Conservation (phyloP, 2,113 vertebrate genomes). For the Carassius carassius region DNA sequence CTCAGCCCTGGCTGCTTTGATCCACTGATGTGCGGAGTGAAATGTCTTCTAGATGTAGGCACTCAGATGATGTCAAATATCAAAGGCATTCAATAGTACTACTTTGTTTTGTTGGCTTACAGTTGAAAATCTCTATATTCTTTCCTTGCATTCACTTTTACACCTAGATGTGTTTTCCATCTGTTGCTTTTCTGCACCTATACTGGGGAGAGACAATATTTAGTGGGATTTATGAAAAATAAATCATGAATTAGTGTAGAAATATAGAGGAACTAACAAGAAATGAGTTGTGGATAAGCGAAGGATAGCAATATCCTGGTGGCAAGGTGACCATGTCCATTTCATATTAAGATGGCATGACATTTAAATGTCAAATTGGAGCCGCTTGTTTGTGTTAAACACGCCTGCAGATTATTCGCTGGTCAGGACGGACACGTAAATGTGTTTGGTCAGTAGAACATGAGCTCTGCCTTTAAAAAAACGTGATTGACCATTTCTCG, state of each 20-base stretch:
- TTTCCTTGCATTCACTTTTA: neutral
- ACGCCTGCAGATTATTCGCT: constrained; percentile 61
- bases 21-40: neutral
- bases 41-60: constrained; percentile 14
- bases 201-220: neutral
- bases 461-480: constrained; percentile 57
- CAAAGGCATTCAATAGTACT: neutral
- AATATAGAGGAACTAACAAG: neutral
- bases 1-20: constrained; percentile 14
- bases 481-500: constrained; percentile 59
- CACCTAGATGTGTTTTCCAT: neutral
- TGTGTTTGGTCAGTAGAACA: constrained; percentile 48
- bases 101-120: neutral
- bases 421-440: constrained; percentile 41
- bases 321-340: constrained; percentile 42
- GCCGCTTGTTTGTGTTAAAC: constrained; percentile 63
- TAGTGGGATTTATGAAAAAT: neutral
- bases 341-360: constrained; percentile 67
- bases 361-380: constrained; percentile 75
- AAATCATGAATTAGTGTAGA: neutral
- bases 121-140: neutral
- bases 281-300: neutral
- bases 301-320: neutral
- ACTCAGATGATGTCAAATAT: neutral
- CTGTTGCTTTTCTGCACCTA: neutral